Evolutionary conservation across 2,113 vertebrate species (phyloP), one percentile per base, ranked within the genome.

Genomic region (Myotis lucifugus): DNA sequence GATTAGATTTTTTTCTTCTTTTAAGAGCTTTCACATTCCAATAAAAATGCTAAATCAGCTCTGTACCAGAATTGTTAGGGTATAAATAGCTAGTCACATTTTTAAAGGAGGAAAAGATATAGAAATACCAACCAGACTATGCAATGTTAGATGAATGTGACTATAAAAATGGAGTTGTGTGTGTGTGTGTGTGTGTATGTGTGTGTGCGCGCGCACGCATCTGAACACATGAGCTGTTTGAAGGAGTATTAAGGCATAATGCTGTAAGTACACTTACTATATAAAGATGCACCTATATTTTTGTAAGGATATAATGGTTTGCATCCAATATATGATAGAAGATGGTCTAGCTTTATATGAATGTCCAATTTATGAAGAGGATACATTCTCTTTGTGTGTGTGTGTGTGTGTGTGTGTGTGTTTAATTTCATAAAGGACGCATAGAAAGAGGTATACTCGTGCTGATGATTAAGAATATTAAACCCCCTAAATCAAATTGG

Each of bases 41-140:
- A 98, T 99, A 98, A 99, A 98, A 98, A 98, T 98, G 98, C 98
- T 98, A 99, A 98, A 98, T 98, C 98, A 98, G 98, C 97, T 98
- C 98, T 98, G 98, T 98, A 98, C 98, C 98, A 98, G 98, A 98
- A 98, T 98, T 98, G 98, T 98, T 98, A 98, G 96, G 97, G 98
- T 98, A 97, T 98, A 98, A 98, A 98, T 98, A 98, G 98, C 98
- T 98, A 98, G 97, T 98, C 97, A 98, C 98, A 98, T 98, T 98
- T 98, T 98, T 98, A 98, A 98, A 97, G 90, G 96, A 97, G 96
- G 97, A 94, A 96, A 96, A 98, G 96, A 98, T 98, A 95, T 85
- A 97, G 95, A 97, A 98, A 97, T 97, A 95, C 95, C 97, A 96
- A 94, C 98, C 95, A 78, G 91, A 76, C 94, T 98, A 89, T 97